These are phyloP conservation scores for Castor canadensis DNA, from an alignment of 2,113 vertebrate species.

Conservation along the genomic window DNA sequence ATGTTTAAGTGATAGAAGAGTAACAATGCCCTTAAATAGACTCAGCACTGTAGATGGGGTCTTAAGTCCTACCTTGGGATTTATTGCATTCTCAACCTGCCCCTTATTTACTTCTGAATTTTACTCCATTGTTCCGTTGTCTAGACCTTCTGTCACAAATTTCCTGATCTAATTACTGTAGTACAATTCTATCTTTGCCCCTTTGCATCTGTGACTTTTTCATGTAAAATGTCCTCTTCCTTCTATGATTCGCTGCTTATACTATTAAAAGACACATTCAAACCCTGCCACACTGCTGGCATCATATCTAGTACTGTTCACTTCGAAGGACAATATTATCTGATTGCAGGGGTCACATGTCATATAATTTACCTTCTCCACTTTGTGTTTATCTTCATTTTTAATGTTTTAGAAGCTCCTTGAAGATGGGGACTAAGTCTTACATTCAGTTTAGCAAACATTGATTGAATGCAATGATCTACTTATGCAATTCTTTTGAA, in stretches of 20 bases:
- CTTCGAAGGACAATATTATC: neutral
- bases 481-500: conserved; percentile 2
- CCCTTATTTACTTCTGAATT: neutral
- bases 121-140: neutral
- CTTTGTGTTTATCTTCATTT: neutral
- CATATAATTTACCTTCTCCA: neutral
- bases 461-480: conserved; percentile 13
- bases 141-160: neutral
- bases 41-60: neutral
- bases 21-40: neutral
- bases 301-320: neutral
- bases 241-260: neutral
- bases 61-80: neutral
- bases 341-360: neutral
- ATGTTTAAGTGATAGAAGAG: neutral
- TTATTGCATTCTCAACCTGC: neutral
- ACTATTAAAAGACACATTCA: neutral
- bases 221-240: neutral
- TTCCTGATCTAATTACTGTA: neutral
- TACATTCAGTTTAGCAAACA: conserved; percentile 41
- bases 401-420: conserved; percentile 18
- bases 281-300: neutral
- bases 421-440: neutral
- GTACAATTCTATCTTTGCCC: neutral
- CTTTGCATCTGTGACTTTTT: neutral